Conservation (phyloP, 2,888 invertebrate species). For the Hemithea aestivaria region DNA sequence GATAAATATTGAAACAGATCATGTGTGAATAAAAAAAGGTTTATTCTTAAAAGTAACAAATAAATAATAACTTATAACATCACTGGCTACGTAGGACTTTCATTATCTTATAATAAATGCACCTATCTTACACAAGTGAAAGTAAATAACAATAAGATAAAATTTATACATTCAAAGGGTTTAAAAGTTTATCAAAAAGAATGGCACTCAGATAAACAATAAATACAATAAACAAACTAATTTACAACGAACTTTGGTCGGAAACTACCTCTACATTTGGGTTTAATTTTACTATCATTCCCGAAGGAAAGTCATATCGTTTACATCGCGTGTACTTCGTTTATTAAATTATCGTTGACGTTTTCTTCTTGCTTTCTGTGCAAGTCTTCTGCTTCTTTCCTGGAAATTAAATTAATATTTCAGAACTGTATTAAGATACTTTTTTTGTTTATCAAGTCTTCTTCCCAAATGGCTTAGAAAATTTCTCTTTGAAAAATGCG, state of each 20-base stretch:
- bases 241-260: slow-evolving; percentile 71
- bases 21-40: slow-evolving; percentile 6
- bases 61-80: slow-evolving; percentile 36
- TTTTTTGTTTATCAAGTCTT: too few relatives aligned
- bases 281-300: slow-evolving; percentile 29
- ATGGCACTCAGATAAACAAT: slow-evolving; percentile 53
- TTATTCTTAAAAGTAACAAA: slow-evolving; percentile 22
- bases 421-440: too few relatives aligned
- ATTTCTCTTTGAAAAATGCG: too few relatives aligned
- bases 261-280: slow-evolving; percentile 72
- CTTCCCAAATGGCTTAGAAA: too few relatives aligned
- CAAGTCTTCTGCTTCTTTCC: slow-evolving; percentile 67
- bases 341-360: slow-evolving; percentile 53
- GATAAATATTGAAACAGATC: too few relatives aligned
- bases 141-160: slow-evolving; percentile 6
- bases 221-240: slow-evolving; percentile 38
- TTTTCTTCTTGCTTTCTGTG: slow-evolving; percentile 60
- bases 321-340: slow-evolving; percentile 64
- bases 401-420: slow-evolving; percentile 33
- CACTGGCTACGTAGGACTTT: slow-evolving; percentile 59
- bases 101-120: slow-evolving; percentile 18
- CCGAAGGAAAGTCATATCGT: slow-evolving; percentile 13
- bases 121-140: slow-evolving; percentile 10
- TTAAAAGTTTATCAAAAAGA: slow-evolving; percentile 23
- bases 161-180: slow-evolving; percentile 14